Evolutionary conservation across 2,888 invertebrate genomes (phyloP), one percentile per base, ranked within the genome.

Genomic region (Odontocolon sp.): DNA sequence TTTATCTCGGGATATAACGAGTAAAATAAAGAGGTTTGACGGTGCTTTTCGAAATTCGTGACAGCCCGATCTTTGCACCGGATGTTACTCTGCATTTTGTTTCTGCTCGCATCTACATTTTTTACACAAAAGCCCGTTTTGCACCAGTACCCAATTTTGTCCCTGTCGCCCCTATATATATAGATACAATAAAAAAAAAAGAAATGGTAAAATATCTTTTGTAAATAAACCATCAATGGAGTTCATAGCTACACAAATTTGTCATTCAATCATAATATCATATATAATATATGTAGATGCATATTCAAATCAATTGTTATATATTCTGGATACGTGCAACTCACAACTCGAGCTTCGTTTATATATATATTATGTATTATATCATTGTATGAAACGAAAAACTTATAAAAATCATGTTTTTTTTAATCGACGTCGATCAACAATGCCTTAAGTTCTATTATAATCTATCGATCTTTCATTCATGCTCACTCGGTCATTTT

Each of bases 351-450:
- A 11, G 36, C 47, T 18, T 64, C 31, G 36, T 57, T 59, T 33
- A 59, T 52, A 59, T 72, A 66, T 57, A 42, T 11, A 11, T 42
- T 28, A 31, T 63, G 42, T 54, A 23, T 23, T 52, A 18, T 28
- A 75, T 57, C 47, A 31, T 52, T 40, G 57, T 16, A 40, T 56
- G 18, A 33, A 56, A 77, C 33, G 69, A 64, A 64, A 28, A 57
- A 50, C 16, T 61, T 47, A 63, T 56, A 2, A 54, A 38, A 47
- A 50, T 26, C 9, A 42, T 33, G 4, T 11, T 61, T 61, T 50
- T 23, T 21, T 28, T 42, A 54, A 33, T 69, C 77, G 76, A 79
- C 64, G 79, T 80, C 74, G 72, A 73, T 81, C 74, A 81, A 80
- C 78, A 77, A 69, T 79, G 56, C 52, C 45, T 33, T 38, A 66